Evolutionary conservation across 2,888 invertebrate species (phyloP).

Genomic region (Perizoma flavofasciatum): DNA sequence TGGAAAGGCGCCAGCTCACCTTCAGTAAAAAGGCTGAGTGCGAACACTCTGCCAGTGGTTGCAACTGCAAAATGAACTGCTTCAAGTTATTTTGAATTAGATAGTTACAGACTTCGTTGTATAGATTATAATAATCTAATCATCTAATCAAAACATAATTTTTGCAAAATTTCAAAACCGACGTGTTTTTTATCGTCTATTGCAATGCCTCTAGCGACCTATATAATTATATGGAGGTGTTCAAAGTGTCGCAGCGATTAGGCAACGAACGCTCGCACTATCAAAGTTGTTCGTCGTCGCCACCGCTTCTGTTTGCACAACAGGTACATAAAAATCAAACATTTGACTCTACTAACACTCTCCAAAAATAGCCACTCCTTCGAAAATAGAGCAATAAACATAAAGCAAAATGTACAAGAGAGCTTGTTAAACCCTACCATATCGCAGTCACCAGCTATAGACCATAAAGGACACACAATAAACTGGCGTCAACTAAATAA

Average conservation of each 20-base stretch:
- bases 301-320: too few relatives aligned
- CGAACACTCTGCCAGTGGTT: slow-evolving; percentile 8
- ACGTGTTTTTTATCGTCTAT: too few relatives aligned
- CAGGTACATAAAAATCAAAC: too few relatives aligned
- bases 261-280: not conserved
- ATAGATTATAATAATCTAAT: slow-evolving; percentile 7
- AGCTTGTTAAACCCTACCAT: slow-evolving; percentile 28
- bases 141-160: too few relatives aligned
- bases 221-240: too few relatives aligned
- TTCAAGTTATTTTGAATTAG: slow-evolving; percentile 28
- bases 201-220: too few relatives aligned
- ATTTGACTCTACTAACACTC: slow-evolving; percentile 7
- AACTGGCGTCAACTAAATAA: slow-evolving; percentile 29
- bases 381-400: slow-evolving; percentile 20
- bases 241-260: too few relatives aligned
- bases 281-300: too few relatives aligned
- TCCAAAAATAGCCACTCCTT: slow-evolving; percentile 5
- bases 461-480: slow-evolving; percentile 30
- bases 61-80: slow-evolving; percentile 22
- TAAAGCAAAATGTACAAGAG: slow-evolving; percentile 27
- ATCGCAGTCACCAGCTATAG: slow-evolving; percentile 28
- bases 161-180: too few relatives aligned
- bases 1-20: slow-evolving; percentile 33
- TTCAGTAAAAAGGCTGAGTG: slow-evolving; percentile 23
- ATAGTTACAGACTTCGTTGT: slow-evolving; percentile 12